Evolutionary conservation across 53 echinoderm and acorn worm species (phyloP).

Genomic region (Temnopleurus reevesii): DNA sequence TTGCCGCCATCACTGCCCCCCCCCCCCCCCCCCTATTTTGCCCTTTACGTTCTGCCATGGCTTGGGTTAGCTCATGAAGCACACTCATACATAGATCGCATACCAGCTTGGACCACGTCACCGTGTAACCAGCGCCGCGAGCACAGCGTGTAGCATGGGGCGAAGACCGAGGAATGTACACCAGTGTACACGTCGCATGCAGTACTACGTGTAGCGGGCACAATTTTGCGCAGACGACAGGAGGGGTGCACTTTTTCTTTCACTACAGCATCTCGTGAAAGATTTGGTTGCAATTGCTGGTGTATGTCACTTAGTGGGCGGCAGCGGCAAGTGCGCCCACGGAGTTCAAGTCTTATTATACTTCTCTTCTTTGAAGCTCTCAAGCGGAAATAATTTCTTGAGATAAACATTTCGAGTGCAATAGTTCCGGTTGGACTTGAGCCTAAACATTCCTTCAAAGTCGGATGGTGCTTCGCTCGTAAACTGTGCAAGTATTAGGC

Average conservation of each 20-base stretch:
- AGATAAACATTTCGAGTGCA: slow-evolving; percentile 33
- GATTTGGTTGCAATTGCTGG: neutral
- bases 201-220: neutral
- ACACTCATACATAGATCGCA: slow-evolving; percentile 51
- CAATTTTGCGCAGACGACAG: slow-evolving; percentile 17
- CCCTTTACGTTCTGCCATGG: neutral
- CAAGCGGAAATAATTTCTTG: slow-evolving; percentile 38
- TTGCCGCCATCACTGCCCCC: neutral
- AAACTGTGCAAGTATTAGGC: neutral
- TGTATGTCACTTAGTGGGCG: slow-evolving; percentile 48
- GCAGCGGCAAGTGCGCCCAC: slow-evolving; percentile 43
- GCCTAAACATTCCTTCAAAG: slow-evolving; percentile 13
- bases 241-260: slow-evolving; percentile 2
- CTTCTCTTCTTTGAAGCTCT: neutral
- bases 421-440: slow-evolving; percentile 31
- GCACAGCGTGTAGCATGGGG: slow-evolving; percentile 42
- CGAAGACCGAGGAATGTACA: slow-evolving; percentile 29
- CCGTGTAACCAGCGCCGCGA: slow-evolving; percentile 31
- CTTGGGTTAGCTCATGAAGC: slow-evolving; percentile 19
- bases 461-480: neutral
- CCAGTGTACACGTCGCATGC: neutral
- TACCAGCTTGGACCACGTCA: slow-evolving; percentile 57
- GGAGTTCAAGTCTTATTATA: neutral
- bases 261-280: neutral
- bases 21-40: neutral